Base-by-base conservation (phyloP, 2,797 vertebrate species). In the Aythya fuligula region DNA sequence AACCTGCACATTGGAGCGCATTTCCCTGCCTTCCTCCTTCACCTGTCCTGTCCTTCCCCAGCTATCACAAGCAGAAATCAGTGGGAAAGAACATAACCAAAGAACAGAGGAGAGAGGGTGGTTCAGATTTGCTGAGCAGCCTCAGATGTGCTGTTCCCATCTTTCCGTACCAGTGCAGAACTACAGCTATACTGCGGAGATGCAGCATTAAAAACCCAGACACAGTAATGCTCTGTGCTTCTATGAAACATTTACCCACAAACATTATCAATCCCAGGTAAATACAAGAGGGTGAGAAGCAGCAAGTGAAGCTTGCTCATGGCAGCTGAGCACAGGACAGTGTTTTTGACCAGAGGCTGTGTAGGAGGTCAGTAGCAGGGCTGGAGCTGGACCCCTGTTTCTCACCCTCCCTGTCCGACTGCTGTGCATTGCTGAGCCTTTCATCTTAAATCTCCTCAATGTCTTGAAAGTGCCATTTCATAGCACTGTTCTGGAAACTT, bases 401-500 rank as follows among this genome's bases (percentile, higher is more conserved):
- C 66, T 73, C 79, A 62, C 47, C 36, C 41, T 87, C 34, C 65
- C 62, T 32, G n/a, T 74, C 75, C 25, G 56, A 65, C 38, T 86
- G 73, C 76, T 75, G 65, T 56, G 67, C 67, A 80, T 1, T 0
- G 5, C 41, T 9, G 38, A 51, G 34, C n/a, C 67, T 73, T 90
- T 82, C 47, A 51, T 69, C 66, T 76, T 64, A 61, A 90, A 36
- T 27, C 36, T 65, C 28, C 72, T 65, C 85, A 45, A 16, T 65
- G 80, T 34, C 75, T 72, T 45, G 20, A 77, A 82, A 93, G 19
- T 43, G 73, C 74, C 51, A 45, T 69, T 57, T 84, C 62, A 17
- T 90, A 94, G 71, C 41, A 53, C 58, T 81, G 78, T 81, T 83
- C 1, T 25, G 85, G 71, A 61, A 91, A 67, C 73, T 95, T 74